These are phyloP conservation scores for Apis cerana DNA, from an alignment of 1,140 invertebrate species.

Conservation along the genomic window DNA sequence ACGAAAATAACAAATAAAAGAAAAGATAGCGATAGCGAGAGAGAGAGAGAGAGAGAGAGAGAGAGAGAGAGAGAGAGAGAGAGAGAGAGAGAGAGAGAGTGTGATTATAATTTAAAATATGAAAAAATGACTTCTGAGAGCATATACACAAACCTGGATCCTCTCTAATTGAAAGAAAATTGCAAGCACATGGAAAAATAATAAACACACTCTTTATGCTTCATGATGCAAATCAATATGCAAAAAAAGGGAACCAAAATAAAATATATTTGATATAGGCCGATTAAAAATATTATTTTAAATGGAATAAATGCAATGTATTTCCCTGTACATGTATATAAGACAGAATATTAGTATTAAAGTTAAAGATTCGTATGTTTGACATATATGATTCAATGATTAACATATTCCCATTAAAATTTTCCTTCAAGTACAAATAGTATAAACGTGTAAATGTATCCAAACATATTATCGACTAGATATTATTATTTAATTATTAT, in stretches of 20 bases:
- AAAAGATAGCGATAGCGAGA: slow-evolving; percentile 16
- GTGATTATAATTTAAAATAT: slow-evolving; percentile 1
- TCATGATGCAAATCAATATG: background rate
- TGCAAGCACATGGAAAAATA: slow-evolving; percentile 1
- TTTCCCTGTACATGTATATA: background rate
- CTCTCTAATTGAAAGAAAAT: slow-evolving; percentile 11
- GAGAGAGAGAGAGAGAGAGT: background rate
- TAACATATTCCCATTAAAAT: slow-evolving; percentile 42
- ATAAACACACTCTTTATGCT: background rate
- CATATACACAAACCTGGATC: slow-evolving; percentile 3
- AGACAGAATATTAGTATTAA: background rate
- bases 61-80: no score
- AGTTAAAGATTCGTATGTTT: background rate
- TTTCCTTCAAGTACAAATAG: slow-evolving; percentile 69
- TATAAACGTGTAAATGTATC: slow-evolving; percentile 78
- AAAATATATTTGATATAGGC: slow-evolving; percentile 15
- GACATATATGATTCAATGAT: background rate
- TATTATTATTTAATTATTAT: slow-evolving; percentile 55
- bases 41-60: no score
- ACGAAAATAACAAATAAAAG: slow-evolving; percentile 71
- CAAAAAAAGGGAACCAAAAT: background rate
- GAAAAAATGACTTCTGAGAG: slow-evolving; percentile 1
- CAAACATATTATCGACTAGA: slow-evolving; percentile 72
- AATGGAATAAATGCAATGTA: slow-evolving; percentile 16
- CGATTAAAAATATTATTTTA: slow-evolving; percentile 1